phyloP scores from a whole-genome alignment of 2,113 vertebrate species.

The Talpa occidentalis region DNA sequence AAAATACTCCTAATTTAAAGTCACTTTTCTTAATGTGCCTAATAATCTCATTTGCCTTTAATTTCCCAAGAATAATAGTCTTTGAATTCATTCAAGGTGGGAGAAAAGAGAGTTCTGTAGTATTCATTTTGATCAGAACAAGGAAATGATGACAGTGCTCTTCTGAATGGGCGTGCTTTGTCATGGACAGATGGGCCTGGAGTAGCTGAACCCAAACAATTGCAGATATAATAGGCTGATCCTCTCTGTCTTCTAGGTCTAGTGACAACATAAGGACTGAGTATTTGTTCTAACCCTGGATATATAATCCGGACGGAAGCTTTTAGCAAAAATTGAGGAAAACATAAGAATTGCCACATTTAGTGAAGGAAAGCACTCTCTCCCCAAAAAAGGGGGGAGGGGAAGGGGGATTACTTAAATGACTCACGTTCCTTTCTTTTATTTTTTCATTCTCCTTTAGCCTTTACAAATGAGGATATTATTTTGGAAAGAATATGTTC shows the following conservation, averaged over 20 bases:
- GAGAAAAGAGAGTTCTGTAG: conserved; percentile 15
- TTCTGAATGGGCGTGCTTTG: not conserved
- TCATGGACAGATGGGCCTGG: not conserved
- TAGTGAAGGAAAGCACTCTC: conserved; percentile 3
- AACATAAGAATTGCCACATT: fast-evolving
- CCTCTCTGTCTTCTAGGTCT: not conserved
- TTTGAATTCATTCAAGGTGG: conserved; percentile 6
- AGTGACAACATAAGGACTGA: not conserved
- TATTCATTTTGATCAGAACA: not conserved
- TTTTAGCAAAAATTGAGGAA: not conserved
- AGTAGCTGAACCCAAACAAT: not conserved
- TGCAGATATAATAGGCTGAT: not conserved
- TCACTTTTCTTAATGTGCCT: conserved; percentile 15
- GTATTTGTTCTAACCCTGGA: not conserved
- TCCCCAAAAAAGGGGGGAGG: not conserved
- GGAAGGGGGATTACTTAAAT: not conserved
- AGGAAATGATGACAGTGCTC: not conserved
- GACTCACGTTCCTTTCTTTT: conserved; percentile 64
- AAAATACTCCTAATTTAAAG: conserved; percentile 52
- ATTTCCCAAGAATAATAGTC: not conserved
- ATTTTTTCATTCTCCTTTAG: conserved; percentile 60
- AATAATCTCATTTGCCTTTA: conserved; percentile 1
- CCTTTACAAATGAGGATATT: not conserved
- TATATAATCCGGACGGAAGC: conserved; percentile 17
- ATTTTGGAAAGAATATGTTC: not conserved